Percentiles rank a stretch among this genome's conserved stretches.
Evolutionary conservation across 1,140 invertebrate genomes (phyloP).

Genomic region (Tetragonula clypearis): DNA sequence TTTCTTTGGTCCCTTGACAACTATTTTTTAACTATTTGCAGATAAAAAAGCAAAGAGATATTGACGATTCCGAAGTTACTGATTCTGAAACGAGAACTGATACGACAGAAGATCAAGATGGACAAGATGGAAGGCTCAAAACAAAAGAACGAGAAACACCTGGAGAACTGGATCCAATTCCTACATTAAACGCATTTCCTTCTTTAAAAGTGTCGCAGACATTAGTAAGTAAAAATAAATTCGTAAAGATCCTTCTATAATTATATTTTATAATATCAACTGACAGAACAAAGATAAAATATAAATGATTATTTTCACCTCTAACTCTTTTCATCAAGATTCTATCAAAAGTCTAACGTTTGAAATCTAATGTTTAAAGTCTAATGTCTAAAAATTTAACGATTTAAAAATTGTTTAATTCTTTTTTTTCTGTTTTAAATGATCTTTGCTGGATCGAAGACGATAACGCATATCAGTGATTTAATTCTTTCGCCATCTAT

Average conservation of each 20-base stretch:
- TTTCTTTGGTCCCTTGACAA: neutral
- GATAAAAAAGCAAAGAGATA: neutral
- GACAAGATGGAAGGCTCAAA: neutral
- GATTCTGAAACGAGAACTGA: neutral
- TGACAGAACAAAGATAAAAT: neutral
- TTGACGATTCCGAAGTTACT: neutral
- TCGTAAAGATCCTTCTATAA: neutral
- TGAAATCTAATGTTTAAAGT: too few species aligned
- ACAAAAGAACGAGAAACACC: neutral
- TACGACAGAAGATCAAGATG: neutral
- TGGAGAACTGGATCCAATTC: slow-evolving; percentile 49
- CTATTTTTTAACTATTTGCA: neutral
- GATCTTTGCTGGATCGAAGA: neutral
- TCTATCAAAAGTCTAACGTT: too few species aligned
- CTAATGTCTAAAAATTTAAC: neutral
- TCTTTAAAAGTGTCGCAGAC: neutral
- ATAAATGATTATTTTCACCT: neutral
- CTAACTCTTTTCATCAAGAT: neutral
- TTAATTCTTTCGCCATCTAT: slow-evolving; percentile 18
- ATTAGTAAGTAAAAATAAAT: neutral
- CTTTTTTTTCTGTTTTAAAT: neutral
- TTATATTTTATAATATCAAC: neutral
- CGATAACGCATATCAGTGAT: neutral
- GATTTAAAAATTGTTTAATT: neutral
- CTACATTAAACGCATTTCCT: slow-evolving; percentile 38